Base-by-base conservation (phyloP, 2,113 vertebrate genomes). In the Seriola dumerili region DNA sequence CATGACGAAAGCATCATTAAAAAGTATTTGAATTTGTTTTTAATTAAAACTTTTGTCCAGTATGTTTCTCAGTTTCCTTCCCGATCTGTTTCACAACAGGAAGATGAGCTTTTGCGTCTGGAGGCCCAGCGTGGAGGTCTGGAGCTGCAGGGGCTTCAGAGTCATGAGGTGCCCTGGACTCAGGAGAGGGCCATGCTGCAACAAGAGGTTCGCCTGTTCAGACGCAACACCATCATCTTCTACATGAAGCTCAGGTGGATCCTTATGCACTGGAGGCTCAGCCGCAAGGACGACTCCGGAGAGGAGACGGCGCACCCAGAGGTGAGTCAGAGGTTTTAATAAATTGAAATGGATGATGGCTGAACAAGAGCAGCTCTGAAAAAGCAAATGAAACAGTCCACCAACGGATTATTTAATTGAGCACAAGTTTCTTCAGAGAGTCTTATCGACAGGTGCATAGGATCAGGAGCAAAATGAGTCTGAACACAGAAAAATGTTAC, bases 161-260 rank as follows among this genome's bases (percentile, higher is more conserved):
- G 95, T 38, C 96, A 96, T 0, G 97, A 97, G 79, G 95, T 91
- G 25, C 94, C 95, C 42, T 98, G 97, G 97, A 90, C 91, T 21
- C 97, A 99, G 81, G 98, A 99, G 95, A 96, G 95, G 87, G 94
- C 82, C 1, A 46, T 94, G 58, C 90, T 99, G 84, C 97, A 97
- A 64, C 97, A 98, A 72, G 97, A 99, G 85, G 94, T 99, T 42
- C 94, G 95, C 12, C 95, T 96, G 89, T 96, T 98, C 94, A 96
- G 96, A 88, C 97, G 98, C 83, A 97, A 97, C 94, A 96, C 95
- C 38, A 95, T 97, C 92, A 94, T 99, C 52, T 94, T 98, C 83
- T 99, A 98, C 52, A 96, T 98, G 90, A 99, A 98, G 91, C 96
- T 99, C 80, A 95, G 97, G 81, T 97, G 97, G 96, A 95, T 99